Base-by-base conservation (phyloP, 2,113 vertebrate genomes). In the Caracal caracal region DNA sequence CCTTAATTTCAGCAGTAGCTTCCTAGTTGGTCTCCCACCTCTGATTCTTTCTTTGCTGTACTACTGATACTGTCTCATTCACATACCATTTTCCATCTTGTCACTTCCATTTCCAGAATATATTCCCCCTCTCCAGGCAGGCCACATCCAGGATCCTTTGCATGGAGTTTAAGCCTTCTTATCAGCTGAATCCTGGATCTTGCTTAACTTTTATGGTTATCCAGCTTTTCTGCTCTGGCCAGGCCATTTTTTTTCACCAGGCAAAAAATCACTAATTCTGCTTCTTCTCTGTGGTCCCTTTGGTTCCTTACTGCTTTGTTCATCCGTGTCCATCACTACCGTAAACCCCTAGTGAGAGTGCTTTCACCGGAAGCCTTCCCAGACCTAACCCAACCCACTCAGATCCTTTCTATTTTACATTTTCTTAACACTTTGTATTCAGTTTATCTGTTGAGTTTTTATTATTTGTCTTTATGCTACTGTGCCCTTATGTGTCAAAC, bases 371-470 rank as follows among this genome's bases (percentile, higher is more conserved):
- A 93, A 85, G 20, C 37, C 15, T 53, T 88, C 12, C 49, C 56
- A 75, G 43, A 75, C 40, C 51, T 71, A 86, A 70, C 35, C 28
- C 61, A 43, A 10, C 49, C 33, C 43, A 30, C 59, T 82, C 40
- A 83, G 10, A 73, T 85, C 30, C 16, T 66, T 24, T 95, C 59
- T 93, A 43, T 83, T 91, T 95, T 93, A 30, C 84, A 24, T 92
- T 5, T 33, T 87, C 3, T 90, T 61, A 53, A 40, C 51, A 61
- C 71, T 80, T 95, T 81, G 40, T 78, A 24, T 87, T 53, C 26
- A 75, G 66, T 86, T 70, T 96, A n/a, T 85, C 28, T 53, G 19
- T 82, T 78, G n/a, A 61, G 6, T 90, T 91, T 95, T 93, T 93
- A 7, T 78, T 93, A 10, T 84, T 78, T 93, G 12, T 84, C 30